Percentiles rank a stretch among this genome's conserved stretches.
Conservation (phyloP, 2,113 vertebrate genomes). For the Oceanites oceanicus region DNA sequence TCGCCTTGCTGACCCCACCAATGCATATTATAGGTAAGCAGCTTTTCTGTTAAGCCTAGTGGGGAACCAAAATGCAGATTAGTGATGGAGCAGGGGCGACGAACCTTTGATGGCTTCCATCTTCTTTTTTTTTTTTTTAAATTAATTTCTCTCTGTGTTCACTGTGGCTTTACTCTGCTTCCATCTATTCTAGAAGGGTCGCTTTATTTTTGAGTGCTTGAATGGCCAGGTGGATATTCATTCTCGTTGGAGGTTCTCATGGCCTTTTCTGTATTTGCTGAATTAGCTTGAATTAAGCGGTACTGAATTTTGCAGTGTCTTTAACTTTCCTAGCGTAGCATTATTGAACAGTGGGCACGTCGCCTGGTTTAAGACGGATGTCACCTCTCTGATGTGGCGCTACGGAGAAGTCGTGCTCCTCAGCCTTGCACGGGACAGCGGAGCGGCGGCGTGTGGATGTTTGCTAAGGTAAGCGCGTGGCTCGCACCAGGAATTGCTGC, state of each 20-base stretch:
- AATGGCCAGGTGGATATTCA: background rate
- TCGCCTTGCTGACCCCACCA: background rate
- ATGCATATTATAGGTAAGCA: rapidly evolving
- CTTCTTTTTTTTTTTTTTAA: too few relatives aligned
- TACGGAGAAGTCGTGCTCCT: background rate
- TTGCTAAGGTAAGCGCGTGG: rapidly evolving
- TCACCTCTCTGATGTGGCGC: rapidly evolving
- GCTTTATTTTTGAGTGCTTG: background rate
- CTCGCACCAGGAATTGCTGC: rapidly evolving
- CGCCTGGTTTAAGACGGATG: rapidly evolving
- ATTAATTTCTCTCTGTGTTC: background rate
- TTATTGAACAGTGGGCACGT: rapidly evolving
- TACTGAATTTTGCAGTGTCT: background rate
- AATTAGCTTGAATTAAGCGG: background rate
- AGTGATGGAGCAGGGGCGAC: background rate
- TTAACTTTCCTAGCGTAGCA: background rate
- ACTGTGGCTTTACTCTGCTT: background rate
- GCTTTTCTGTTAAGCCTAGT: background rate
- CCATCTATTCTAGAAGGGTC: background rate
- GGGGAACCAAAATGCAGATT: background rate
- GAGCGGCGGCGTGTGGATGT: too few relatives aligned
- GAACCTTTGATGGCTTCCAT: background rate
- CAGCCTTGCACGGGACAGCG: background rate
- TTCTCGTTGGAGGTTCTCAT: background rate
- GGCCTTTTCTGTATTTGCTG: background rate